These are phyloP conservation scores for Drosophila paulistorum DNA, from an alignment of 1,140 invertebrate genomes.

Conservation along the genomic window DNA sequence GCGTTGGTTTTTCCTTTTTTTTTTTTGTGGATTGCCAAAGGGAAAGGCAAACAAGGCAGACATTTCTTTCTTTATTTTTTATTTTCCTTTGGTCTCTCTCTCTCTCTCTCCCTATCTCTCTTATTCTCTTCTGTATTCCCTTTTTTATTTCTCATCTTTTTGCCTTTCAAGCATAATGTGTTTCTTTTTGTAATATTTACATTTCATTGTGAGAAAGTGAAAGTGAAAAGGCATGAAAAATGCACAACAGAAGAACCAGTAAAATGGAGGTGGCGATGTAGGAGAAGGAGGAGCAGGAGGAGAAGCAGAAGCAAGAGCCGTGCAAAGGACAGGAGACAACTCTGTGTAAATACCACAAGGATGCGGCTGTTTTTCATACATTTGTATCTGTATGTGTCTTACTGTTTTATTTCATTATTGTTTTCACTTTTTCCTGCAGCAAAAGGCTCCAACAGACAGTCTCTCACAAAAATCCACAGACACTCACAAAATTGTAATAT, in stretches of 20 bases:
- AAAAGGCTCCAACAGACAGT: conserved; percentile 1
- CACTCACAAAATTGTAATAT: conserved; percentile 17
- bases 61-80: conserved; percentile 13
- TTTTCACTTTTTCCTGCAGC: conserved; percentile 24
- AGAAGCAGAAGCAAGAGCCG: neutral
- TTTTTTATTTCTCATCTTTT: conserved; percentile 23
- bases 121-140: neutral
- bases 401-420: conserved; percentile 60
- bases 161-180: conserved; percentile 54
- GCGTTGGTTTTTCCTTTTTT: neutral
- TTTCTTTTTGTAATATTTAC: conserved; percentile 68
- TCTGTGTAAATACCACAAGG: conserved; percentile 67
- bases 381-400: conserved; percentile 3
- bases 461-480: conserved; percentile 7
- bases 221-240: conserved; percentile 56
- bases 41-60: conserved; percentile 48
- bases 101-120: too few species aligned
- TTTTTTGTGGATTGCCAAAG: conserved; percentile 37
- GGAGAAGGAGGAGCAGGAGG: neutral
- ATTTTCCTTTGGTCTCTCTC: conserved; percentile 21
- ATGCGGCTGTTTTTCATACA: conserved; percentile 30
- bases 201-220: conserved; percentile 71
- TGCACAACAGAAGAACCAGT: conserved; percentile 34
- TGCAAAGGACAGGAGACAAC: conserved; percentile 41
- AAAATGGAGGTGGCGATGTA: conserved; percentile 7